Conservation (phyloP, 2,888 invertebrate genomes). For the Iphiclides podalirius region DNA sequence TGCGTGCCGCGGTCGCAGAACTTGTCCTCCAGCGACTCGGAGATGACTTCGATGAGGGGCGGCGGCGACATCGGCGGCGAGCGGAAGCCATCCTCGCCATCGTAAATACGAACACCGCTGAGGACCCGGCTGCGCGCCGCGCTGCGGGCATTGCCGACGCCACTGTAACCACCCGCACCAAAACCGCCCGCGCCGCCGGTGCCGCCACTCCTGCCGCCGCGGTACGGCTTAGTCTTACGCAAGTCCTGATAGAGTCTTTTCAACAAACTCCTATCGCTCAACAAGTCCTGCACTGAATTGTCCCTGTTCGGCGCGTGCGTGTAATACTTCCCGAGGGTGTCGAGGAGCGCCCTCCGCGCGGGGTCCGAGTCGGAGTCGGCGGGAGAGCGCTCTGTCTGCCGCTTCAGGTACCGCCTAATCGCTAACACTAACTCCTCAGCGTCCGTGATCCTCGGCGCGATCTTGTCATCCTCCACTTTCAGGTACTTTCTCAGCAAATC, state of each 20-base stretch:
- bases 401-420: constrained; percentile 79
- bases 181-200: constrained; percentile 68
- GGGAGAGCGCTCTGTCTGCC: constrained; percentile 57
- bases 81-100: constrained; percentile 51
- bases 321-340: constrained; percentile 85
- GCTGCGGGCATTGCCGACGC: constrained; percentile 64
- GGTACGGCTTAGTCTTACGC: constrained; percentile 82
- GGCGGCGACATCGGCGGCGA: constrained; percentile 80
- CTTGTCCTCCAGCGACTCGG: constrained; percentile 79
- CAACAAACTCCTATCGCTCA: constrained; percentile 86
- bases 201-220: constrained; percentile 62
- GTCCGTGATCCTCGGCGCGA: constrained; percentile 66
- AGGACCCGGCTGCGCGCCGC: constrained; percentile 48
- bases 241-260: constrained; percentile 87
- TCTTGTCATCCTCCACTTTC: constrained; percentile 78
- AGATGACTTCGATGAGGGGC: constrained; percentile 84
- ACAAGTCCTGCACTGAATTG: constrained; percentile 84
- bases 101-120: constrained; percentile 43
- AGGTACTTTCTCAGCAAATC: constrained; percentile 85
- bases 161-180: constrained; percentile 39
- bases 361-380: constrained; percentile 54
- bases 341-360: constrained; percentile 78
- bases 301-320: constrained; percentile 83
- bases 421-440: constrained; percentile 83
- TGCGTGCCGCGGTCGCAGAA: constrained; percentile 80